Conservation (phyloP, 2,888 invertebrate genomes). For the Miltochrista miniata region DNA sequence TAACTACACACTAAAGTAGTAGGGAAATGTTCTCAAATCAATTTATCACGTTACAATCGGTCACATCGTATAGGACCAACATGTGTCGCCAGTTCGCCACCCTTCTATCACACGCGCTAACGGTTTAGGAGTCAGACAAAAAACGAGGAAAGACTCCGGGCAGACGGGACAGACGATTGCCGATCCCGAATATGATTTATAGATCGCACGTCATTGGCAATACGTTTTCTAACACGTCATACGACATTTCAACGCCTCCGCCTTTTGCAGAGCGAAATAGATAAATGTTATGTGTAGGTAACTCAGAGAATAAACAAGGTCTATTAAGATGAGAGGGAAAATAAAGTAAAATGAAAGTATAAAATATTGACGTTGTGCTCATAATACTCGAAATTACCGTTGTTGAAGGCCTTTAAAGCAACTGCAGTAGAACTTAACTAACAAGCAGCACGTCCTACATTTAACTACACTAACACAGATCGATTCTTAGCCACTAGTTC, state of each 20-base stretch:
- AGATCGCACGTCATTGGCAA: slow-evolving; percentile 78
- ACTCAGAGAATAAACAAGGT: too few relatives aligned
- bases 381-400: too few relatives aligned
- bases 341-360: too few relatives aligned
- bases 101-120: slow-evolving; percentile 64
- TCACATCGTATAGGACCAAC: slow-evolving; percentile 44
- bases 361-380: too few relatives aligned
- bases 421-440: too few relatives aligned
- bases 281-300: slow-evolving; percentile 1
- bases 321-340: too few relatives aligned
- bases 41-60: slow-evolving; percentile 56
- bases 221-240: slow-evolving; percentile 77
- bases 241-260: slow-evolving; percentile 58
- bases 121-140: slow-evolving; percentile 76
- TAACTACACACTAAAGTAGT: too few relatives aligned
- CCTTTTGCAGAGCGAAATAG: slow-evolving; percentile 22
- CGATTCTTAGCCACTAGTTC: too few relatives aligned
- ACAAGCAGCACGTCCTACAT: too few relatives aligned
- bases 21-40: slow-evolving; percentile 7
- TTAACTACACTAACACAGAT: too few relatives aligned
- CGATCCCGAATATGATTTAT: slow-evolving; percentile 80
- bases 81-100: slow-evolving; percentile 72
- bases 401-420: too few relatives aligned
- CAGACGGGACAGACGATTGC: slow-evolving; percentile 71
- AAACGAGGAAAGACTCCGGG: slow-evolving; percentile 71